A percentile compares a stretch with the other conserved stretches of the same genome.
phyloP scores from a whole-genome alignment of 2,113 vertebrate species.

The Murina feae region DNA sequence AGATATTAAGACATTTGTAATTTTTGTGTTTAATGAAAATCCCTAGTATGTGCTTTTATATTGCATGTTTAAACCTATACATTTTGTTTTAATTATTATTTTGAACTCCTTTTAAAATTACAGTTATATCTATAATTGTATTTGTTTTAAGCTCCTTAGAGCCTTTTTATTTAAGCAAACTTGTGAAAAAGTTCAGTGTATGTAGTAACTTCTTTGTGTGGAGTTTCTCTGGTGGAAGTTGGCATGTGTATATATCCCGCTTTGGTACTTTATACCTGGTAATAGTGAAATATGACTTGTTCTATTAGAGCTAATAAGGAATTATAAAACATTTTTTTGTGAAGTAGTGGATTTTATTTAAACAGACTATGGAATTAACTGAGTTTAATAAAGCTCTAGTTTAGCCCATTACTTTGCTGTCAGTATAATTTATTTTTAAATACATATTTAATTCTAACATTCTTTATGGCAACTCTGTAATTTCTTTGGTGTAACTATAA shows the following conservation, averaged over 20 bases:
- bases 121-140: neutral
- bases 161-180: neutral
- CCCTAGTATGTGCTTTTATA: neutral
- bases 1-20: neutral
- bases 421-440: neutral
- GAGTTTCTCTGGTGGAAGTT: neutral
- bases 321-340: slow-evolving; percentile 50
- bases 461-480: neutral
- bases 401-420: neutral
- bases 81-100: neutral
- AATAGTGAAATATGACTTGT: slow-evolving; percentile 34
- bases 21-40: slow-evolving; percentile 19
- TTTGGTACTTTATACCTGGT: neutral
- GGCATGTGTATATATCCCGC: neutral
- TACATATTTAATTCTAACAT: slow-evolving; percentile 2
- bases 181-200: neutral
- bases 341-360: slow-evolving; percentile 2
- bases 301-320: neutral
- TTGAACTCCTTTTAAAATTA: neutral
- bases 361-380: neutral
- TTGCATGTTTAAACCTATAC: neutral
- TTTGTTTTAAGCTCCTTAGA: neutral
- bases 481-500: neutral
- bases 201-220: neutral
- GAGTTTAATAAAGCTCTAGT: slow-evolving; percentile 10